Evolutionary conservation across 2,888 invertebrate species (phyloP).

Genomic region (Callimorpha dominula): DNA sequence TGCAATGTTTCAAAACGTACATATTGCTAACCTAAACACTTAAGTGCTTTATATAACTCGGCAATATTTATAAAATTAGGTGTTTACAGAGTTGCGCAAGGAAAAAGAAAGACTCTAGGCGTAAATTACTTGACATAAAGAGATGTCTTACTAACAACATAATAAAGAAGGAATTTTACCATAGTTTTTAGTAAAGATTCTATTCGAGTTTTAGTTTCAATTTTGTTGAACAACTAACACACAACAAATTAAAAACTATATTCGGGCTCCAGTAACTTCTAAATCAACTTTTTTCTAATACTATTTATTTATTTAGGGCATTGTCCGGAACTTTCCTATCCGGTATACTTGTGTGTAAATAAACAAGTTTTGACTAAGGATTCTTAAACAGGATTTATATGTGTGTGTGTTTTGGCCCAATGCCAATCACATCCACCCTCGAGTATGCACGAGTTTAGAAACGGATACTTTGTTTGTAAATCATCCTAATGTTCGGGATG

Average conservation of each 20-base stretch:
- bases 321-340: constrained; percentile 48
- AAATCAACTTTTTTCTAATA: constrained; percentile 10
- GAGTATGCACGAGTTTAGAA: constrained; percentile 32
- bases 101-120: no score
- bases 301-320: constrained; percentile 37
- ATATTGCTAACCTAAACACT: background rate
- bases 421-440: constrained; percentile 38
- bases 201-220: background rate
- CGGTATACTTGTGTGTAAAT: constrained; percentile 34
- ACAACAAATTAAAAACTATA: background rate
- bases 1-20: no score
- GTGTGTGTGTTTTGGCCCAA: constrained; percentile 36
- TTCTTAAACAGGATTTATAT: constrained; percentile 43
- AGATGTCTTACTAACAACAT: no score
- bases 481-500: constrained; percentile 40
- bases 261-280: background rate
- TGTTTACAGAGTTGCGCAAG: no score
- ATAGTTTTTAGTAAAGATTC: background rate
- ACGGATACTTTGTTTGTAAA: constrained; percentile 44
- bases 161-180: no score
- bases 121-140: no score
- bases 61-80: background rate
- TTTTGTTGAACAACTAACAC: background rate
- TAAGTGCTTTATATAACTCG: background rate
- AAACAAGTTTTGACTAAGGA: constrained; percentile 48